Percentiles rank a stretch among this genome's conserved stretches.
These are phyloP conservation scores for Pongo abelii DNA, from an alignment of 2,113 vertebrate species.

Conservation along the genomic window DNA sequence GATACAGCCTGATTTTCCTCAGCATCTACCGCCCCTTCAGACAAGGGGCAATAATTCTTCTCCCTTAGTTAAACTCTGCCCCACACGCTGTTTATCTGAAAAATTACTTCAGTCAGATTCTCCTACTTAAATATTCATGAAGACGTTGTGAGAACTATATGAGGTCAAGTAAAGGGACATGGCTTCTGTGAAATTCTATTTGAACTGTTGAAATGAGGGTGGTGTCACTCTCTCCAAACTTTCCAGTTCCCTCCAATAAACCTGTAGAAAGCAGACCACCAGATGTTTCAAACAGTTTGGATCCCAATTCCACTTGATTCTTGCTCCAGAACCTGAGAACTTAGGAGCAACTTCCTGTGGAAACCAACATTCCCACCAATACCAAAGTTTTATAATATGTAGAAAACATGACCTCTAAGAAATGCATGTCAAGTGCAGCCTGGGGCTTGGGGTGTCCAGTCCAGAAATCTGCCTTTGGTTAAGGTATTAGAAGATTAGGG, in stretches of 20 bases:
- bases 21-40: not conserved
- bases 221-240: not conserved
- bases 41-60: not conserved
- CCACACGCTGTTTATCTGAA: not conserved
- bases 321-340: not conserved
- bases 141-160: not conserved
- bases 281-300: not conserved
- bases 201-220: not conserved
- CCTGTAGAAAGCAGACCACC: not conserved
- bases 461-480: not conserved
- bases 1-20: not conserved
- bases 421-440: not conserved
- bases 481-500: not conserved
- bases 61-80: too few species aligned
- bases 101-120: not conserved
- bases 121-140: not conserved
- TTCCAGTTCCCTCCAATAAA: not conserved
- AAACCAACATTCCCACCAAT: not conserved
- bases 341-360: not conserved
- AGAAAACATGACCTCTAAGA: not conserved
- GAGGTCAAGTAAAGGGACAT: not conserved
- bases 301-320: not conserved
- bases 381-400: too few species aligned
- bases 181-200: not conserved
- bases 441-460: rapidly evolving